phyloP scores from a whole-genome alignment of 64 coral and sea anemone species.

The Orbicella faveolata region DNA sequence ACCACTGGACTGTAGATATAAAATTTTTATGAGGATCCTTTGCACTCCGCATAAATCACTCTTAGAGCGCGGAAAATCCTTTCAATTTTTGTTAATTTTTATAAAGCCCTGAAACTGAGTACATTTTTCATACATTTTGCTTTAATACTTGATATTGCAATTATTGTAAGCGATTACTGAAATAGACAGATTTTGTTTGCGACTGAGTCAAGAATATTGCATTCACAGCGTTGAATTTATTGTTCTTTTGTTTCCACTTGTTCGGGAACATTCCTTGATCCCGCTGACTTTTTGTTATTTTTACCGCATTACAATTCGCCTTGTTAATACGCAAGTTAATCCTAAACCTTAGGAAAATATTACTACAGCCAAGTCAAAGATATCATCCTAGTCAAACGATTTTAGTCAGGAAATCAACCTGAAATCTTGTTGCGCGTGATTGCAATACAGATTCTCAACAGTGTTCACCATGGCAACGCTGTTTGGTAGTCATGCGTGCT shows the following conservation, averaged over 20 bases:
- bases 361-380: background rate
- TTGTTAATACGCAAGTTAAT: background rate
- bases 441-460: background rate
- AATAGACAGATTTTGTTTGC: too few species aligned
- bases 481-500: conserved; percentile 46
- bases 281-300: background rate
- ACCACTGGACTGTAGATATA: too few species aligned
- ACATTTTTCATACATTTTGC: too few species aligned
- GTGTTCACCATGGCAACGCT: conserved; percentile 25
- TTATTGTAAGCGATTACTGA: too few species aligned
- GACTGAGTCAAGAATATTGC: too few species aligned
- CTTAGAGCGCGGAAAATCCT: too few species aligned
- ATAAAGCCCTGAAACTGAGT: too few species aligned
- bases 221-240: background rate
- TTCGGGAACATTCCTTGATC: background rate
- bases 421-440: too few species aligned
- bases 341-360: background rate
- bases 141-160: too few species aligned
- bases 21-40: too few species aligned
- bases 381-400: background rate
- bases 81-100: too few species aligned
- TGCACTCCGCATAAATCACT: too few species aligned
- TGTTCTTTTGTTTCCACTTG: background rate
- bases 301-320: background rate
- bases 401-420: background rate